Evolutionary conservation across 2,113 vertebrate species (phyloP).

Genomic region (Romanogobio albipinnatus): DNA sequence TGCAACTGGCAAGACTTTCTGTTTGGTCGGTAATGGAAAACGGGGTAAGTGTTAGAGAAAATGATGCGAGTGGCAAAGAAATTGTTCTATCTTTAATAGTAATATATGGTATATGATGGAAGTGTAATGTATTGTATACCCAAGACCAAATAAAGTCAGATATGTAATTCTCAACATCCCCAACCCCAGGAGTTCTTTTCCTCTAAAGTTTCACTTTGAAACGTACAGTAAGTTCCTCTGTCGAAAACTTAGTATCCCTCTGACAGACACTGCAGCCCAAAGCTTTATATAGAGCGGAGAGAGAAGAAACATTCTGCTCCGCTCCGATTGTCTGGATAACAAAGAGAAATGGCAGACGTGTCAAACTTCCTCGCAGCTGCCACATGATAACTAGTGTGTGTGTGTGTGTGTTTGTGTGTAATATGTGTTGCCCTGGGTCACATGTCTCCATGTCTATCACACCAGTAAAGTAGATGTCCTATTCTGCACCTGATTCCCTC

Average conservation of each 20-base stretch:
- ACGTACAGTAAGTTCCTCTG: slow-evolving; percentile 34
- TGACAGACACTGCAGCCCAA: slow-evolving; percentile 19
- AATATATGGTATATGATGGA: neutral
- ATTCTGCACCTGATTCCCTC: slow-evolving; percentile 39
- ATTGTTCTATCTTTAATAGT: neutral
- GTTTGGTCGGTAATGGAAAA: neutral
- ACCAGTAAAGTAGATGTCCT: slow-evolving; percentile 24
- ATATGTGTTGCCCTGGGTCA: slow-evolving; percentile 9
- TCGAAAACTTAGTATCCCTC: slow-evolving; percentile 8
- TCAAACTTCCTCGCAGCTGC: slow-evolving; percentile 44
- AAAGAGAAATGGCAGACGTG: slow-evolving; percentile 42
- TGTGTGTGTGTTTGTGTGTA: slow-evolving; percentile 24
- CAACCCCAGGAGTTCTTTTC: neutral
- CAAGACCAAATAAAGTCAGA: neutral
- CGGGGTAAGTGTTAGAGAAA: neutral
- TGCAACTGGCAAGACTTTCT: neutral
- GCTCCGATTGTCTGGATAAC: slow-evolving; percentile 32
- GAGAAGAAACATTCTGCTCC: slow-evolving; percentile 30
- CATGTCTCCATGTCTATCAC: slow-evolving; percentile 45
- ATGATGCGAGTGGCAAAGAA: neutral
- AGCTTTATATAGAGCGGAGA: slow-evolving; percentile 44
- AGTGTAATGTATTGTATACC: neutral
- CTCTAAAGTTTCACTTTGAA: slow-evolving; percentile 43
- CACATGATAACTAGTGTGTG: slow-evolving; percentile 30
- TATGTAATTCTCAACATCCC: neutral